Evolutionary conservation across 2,113 vertebrate genomes (phyloP), one percentile per base, ranked within the genome.

Genomic region (Pelodiscus sinensis): DNA sequence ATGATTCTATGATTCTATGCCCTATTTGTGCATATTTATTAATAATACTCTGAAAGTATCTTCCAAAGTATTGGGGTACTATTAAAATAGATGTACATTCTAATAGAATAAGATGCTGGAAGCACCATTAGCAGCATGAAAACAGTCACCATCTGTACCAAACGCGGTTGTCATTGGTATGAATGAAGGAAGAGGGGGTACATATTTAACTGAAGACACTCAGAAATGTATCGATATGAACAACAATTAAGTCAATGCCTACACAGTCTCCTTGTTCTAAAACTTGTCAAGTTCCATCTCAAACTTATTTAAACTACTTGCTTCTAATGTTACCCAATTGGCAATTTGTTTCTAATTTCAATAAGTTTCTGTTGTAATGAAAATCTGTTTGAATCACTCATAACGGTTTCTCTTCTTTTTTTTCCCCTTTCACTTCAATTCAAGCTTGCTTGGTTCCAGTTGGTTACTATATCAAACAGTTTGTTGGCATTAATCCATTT

Each of bases 331-430:
- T 62, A 3, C 35, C 25, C 9, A 65, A 52, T 6, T 35, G 13
- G 58, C 60, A 85, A 88, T 87, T 65, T 71, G 50, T 10, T 65
- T 82, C 81, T 82, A 57, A 79, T 85, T 91, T 94, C 50, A 87
- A 88, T 77, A 71, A 55, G 4, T 92, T 44, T 68, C 27, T 84
- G 4, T 19, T 44, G 55, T 60, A 81, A 21, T 58, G 83, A 85
- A 3, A 52, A 65, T 50, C 24, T 51, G 38, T 86, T 57, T 55
- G 38, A 87, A 81, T 79, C 0, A 31, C 19, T 81, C 57, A 25
- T 77, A 52, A 54, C 29, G 68, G 8, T 84, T 51, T 84, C 6
- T 56, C 1, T 52, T 82, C 1, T 57, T 38, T 85, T 1, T 1
- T 81, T 94, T 91, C 82, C 22, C 31, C 12, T 1, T n/a, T 50